phyloP scores from a whole-genome alignment of 2,797 vertebrate species.

The Linurgus olivaceus region DNA sequence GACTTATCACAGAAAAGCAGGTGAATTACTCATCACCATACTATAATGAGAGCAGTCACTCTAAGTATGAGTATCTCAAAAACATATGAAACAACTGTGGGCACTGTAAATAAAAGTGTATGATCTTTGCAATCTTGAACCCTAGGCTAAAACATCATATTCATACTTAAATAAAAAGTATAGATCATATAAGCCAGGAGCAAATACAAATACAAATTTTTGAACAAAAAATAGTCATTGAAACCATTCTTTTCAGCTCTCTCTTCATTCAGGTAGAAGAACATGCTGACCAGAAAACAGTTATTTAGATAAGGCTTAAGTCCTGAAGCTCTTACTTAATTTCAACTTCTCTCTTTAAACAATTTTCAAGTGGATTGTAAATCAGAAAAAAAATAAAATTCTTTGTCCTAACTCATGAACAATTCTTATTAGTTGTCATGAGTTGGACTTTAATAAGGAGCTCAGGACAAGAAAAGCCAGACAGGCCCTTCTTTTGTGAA shows the following conservation, averaged over 20 bases:
- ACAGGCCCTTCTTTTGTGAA: background rate
- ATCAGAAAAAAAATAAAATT: background rate
- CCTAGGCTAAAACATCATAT: slow-evolving; percentile 55
- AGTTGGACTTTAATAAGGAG: background rate
- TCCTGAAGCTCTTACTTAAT: slow-evolving; percentile 1
- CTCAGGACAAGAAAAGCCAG: slow-evolving; percentile 16
- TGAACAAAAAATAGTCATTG: slow-evolving; percentile 28
- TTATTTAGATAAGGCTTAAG: slow-evolving; percentile 18
- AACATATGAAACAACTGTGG: slow-evolving; percentile 38
- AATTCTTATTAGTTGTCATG: background rate
- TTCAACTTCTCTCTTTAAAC: background rate
- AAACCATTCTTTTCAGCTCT: slow-evolving; percentile 27
- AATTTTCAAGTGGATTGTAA: background rate
- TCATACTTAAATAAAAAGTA: slow-evolving; percentile 65
- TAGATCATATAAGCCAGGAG: slow-evolving; percentile 49
- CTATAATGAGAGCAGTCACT: slow-evolving; percentile 41
- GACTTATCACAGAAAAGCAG: slow-evolving; percentile 36
- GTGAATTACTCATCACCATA: slow-evolving; percentile 48
- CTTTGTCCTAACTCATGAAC: background rate
- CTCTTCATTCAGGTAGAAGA: slow-evolving; percentile 31
- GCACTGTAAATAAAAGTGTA: slow-evolving; percentile 67
- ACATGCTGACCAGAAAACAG: slow-evolving; percentile 27
- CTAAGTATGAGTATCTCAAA: slow-evolving; percentile 28
- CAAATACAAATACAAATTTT: slow-evolving; percentile 46
- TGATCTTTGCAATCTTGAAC: slow-evolving; percentile 56